phyloP scores from a whole-genome alignment of 2,113 vertebrate species.

The Herpetotheres cachinnans region DNA sequence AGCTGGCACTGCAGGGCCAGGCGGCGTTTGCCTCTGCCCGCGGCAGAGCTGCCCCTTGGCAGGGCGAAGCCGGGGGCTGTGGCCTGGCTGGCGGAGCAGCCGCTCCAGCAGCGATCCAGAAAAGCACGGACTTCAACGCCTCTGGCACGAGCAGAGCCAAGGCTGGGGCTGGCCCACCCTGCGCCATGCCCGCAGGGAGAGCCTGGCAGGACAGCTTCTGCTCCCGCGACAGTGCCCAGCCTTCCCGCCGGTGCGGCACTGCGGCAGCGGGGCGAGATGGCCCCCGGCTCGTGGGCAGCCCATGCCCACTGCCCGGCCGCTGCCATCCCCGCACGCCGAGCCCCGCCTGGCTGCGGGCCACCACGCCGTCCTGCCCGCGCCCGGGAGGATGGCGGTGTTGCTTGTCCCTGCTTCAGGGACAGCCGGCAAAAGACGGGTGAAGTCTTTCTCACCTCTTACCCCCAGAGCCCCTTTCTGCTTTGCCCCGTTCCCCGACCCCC shows the following conservation, averaged over 20 bases:
- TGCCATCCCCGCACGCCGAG: background rate
- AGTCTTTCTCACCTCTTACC: background rate
- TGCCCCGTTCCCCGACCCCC: background rate
- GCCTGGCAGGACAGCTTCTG: background rate
- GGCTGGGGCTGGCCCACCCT: accelerated
- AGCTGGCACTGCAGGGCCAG: background rate
- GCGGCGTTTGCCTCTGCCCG: background rate
- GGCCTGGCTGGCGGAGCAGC: background rate
- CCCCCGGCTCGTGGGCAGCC: too few relatives aligned
- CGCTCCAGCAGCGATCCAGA: background rate
- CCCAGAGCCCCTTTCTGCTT: background rate
- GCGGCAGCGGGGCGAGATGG: too few relatives aligned
- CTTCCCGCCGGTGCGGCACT: too few relatives aligned
- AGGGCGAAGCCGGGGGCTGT: accelerated
- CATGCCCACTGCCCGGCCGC: accelerated
- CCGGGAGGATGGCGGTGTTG: background rate
- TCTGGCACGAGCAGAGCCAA: background rate
- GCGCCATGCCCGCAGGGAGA: background rate
- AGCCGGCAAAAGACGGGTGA: background rate
- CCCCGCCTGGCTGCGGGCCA: background rate
- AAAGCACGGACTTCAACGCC: background rate
- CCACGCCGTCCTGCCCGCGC: background rate
- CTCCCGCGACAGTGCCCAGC: too few relatives aligned
- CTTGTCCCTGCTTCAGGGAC: background rate
- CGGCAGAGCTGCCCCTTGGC: background rate